Evolutionary conservation across 2,888 invertebrate genomes (phyloP).

Genomic region (Philopedon plagiatum): DNA sequence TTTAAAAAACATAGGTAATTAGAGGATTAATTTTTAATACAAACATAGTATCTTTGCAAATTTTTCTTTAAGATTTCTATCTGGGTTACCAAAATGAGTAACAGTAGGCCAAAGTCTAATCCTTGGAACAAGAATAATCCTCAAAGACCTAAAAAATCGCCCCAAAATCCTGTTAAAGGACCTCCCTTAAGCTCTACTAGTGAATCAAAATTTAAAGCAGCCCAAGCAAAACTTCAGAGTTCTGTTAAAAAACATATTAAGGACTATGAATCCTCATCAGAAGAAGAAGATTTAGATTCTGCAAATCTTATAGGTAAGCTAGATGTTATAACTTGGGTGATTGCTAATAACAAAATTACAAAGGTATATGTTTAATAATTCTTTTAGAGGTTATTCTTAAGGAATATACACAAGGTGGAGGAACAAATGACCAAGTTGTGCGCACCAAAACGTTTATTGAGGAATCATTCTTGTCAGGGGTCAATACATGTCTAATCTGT

Average conservation of each 20-base stretch:
- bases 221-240: constrained; percentile 69
- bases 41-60: too few species aligned
- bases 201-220: constrained; percentile 68
- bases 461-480: constrained; percentile 84
- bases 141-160: constrained; percentile 46
- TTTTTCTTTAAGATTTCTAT: background rate
- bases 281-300: constrained; percentile 71
- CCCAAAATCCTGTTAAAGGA: constrained; percentile 37
- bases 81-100: constrained; percentile 25
- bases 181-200: constrained; percentile 52
- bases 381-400: constrained; percentile 69
- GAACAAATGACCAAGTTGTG: constrained; percentile 68
- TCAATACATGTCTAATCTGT: constrained; percentile 90
- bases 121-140: constrained; percentile 58
- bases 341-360: background rate
- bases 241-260: constrained; percentile 70
- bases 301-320: constrained; percentile 69
- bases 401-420: constrained; percentile 68
- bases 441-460: constrained; percentile 82
- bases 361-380: constrained; percentile 15
- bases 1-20: too few species aligned
- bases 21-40: too few species aligned
- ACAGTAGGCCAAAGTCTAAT: constrained; percentile 47
- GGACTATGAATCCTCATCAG: constrained; percentile 71
- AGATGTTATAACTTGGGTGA: constrained; percentile 9